Evolutionary conservation across 2,797 vertebrate genomes (phyloP).

Genomic region (Acropternis orthonyx): DNA sequence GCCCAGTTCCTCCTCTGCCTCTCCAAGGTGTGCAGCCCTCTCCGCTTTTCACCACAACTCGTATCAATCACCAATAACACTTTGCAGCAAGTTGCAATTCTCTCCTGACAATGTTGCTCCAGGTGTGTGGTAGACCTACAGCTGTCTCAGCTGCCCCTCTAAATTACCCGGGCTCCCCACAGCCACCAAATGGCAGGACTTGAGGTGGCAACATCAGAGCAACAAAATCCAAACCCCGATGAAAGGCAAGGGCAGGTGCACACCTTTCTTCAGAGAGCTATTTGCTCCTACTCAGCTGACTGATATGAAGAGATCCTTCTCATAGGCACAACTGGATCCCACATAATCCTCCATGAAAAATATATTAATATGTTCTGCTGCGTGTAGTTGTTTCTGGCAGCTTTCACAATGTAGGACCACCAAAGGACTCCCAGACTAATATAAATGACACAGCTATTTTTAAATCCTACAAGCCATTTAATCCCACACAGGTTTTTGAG

Average conservation of each 20-base stretch:
- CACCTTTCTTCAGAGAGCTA: neutral
- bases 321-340: neutral
- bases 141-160: neutral
- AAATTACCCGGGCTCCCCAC: neutral
- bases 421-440: neutral
- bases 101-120: neutral
- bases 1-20: neutral
- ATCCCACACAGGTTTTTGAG: neutral
- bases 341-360: neutral
- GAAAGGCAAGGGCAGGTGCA: neutral
- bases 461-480: neutral
- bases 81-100: neutral
- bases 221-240: neutral
- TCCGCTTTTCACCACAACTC: neutral
- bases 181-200: neutral
- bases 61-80: accelerated
- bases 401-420: neutral
- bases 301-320: neutral
- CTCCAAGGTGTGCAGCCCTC: neutral
- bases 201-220: neutral
- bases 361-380: neutral
- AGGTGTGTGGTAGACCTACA: neutral
- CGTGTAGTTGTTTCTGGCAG: neutral
- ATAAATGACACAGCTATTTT: constrained; percentile 16
- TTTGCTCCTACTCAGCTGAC: neutral